Evolutionary conservation across 2,888 invertebrate genomes (phyloP).

Genomic region (Plagiodera versicolora): DNA sequence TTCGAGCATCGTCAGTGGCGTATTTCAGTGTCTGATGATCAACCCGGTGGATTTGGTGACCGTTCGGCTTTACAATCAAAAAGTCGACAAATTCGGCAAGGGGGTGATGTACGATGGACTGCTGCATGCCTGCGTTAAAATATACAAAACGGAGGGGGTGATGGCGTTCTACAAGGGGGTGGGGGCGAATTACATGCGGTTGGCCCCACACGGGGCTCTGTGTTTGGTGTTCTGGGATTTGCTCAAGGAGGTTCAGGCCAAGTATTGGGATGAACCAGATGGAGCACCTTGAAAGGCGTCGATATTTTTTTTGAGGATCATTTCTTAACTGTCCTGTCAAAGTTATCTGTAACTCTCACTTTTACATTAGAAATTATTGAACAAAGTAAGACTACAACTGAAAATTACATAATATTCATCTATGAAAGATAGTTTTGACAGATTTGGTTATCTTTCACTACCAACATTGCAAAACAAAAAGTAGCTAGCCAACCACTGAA

Average conservation of each 20-base stretch:
- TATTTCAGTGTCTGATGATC: slow-evolving; percentile 73
- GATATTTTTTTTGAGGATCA: no score
- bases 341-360: no score
- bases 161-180: slow-evolving; percentile 88
- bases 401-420: no score
- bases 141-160: slow-evolving; percentile 74
- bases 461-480: no score
- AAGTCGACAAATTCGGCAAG: slow-evolving; percentile 62
- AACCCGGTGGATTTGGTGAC: slow-evolving; percentile 87
- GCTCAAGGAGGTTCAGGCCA: slow-evolving; percentile 41
- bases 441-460: no score
- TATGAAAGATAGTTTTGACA: no score
- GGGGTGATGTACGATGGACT: slow-evolving; percentile 72
- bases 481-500: no score
- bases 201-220: slow-evolving; percentile 88
- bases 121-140: slow-evolving; percentile 76
- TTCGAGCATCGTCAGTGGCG: slow-evolving; percentile 77
- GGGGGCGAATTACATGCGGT: slow-evolving; percentile 81
- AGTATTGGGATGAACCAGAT: slow-evolving; percentile 26
- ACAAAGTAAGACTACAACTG: no score
- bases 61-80: slow-evolving; percentile 90
- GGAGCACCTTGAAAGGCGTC: no score
- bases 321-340: no score
- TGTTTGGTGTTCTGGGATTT: slow-evolving; percentile 85
- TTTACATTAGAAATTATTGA: no score